phyloP scores from a whole-genome alignment of 2,797 vertebrate species.

The Phoeniculus purpureus region DNA sequence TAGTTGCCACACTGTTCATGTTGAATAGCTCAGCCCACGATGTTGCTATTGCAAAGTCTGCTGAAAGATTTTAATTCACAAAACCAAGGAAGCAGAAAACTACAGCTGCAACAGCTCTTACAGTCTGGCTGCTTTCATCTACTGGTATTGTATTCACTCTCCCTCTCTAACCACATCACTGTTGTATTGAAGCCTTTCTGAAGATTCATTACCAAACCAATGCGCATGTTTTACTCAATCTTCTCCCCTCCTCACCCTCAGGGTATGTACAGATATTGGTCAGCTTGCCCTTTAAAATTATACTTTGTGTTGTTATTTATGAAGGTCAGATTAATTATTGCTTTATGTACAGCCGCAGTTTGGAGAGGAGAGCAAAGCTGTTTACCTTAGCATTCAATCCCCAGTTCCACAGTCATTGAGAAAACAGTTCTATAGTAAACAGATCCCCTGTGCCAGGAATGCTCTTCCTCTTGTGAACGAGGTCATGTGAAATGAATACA shows the following conservation, averaged over 20 bases:
- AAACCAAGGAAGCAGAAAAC: background rate
- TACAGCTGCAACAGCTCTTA: background rate
- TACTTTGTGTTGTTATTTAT: background rate
- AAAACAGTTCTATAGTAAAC: conserved; percentile 55
- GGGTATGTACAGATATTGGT: background rate
- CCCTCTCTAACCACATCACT: background rate
- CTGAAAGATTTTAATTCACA: conserved; percentile 18
- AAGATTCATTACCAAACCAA: conserved; percentile 29
- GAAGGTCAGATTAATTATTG: conserved; percentile 32
- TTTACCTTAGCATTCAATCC: background rate
- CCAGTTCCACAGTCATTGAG: conserved; percentile 18
- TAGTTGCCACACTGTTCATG: background rate
- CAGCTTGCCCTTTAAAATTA: conserved; percentile 12
- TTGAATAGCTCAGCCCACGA: background rate
- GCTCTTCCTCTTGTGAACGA: background rate
- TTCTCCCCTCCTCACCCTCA: background rate
- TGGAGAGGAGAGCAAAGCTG: background rate
- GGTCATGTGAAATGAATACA: background rate
- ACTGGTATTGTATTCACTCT: background rate
- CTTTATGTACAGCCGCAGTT: background rate
- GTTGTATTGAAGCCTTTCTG: background rate
- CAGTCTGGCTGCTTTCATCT: background rate
- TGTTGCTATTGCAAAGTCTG: background rate
- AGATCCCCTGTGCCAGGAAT: conserved; percentile 25
- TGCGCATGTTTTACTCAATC: background rate